A percentile compares a stretch with the other conserved stretches of the same genome.
These are phyloP conservation scores for Steromphala cineraria DNA, from an alignment of 2,888 invertebrate genomes.

Conservation along the genomic window DNA sequence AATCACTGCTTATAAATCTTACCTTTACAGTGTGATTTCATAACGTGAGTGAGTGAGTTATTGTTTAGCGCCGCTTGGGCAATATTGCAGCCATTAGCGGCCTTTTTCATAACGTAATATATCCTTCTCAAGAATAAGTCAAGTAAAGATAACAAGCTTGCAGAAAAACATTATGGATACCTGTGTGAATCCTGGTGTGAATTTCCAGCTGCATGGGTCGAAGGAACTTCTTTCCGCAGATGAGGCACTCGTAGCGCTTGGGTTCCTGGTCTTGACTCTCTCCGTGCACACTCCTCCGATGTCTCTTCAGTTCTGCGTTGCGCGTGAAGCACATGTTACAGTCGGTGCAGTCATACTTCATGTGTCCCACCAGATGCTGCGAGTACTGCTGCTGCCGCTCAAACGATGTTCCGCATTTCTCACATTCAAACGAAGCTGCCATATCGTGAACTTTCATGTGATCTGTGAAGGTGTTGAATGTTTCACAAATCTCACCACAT, in stretches of 20 bases:
- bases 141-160: too few relatives aligned
- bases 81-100: too few relatives aligned
- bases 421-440: slow-evolving; percentile 57
- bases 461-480: slow-evolving; percentile 41
- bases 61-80: too few relatives aligned
- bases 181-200: slow-evolving; percentile 58
- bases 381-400: slow-evolving; percentile 64
- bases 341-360: slow-evolving; percentile 23
- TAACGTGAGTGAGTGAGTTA: too few relatives aligned
- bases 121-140: too few relatives aligned
- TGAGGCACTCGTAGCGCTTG: slow-evolving; percentile 56
- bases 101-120: too few relatives aligned
- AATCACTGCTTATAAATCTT: too few relatives aligned
- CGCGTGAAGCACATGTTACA: slow-evolving; percentile 60
- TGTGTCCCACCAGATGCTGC: slow-evolving; percentile 58
- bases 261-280: slow-evolving; percentile 25
- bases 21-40: too few relatives aligned
- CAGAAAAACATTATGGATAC: too few relatives aligned
- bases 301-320: slow-evolving; percentile 53
- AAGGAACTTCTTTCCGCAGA: slow-evolving; percentile 58
- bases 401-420: slow-evolving; percentile 62
- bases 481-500: slow-evolving; percentile 63
- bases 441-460: slow-evolving; percentile 60
- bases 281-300: slow-evolving; percentile 54
- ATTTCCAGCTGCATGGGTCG: slow-evolving; percentile 50